Conservation (phyloP, 2,888 invertebrate species). For the Athrips mouffetella region DNA sequence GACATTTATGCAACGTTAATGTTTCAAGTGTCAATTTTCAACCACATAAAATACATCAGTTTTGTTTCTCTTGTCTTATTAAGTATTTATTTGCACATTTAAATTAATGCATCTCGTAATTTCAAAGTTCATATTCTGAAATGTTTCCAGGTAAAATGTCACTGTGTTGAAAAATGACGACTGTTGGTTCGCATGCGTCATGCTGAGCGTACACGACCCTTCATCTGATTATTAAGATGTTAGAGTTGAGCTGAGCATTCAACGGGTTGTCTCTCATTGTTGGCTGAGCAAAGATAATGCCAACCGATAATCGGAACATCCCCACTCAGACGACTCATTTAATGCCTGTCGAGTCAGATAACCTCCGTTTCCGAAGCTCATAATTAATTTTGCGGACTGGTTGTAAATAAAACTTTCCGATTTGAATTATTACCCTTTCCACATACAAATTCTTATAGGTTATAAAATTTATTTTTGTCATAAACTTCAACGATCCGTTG, state of each 20-base stretch:
- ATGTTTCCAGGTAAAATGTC: constrained; percentile 58
- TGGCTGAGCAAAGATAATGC: constrained; percentile 53
- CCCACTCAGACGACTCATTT: constrained; percentile 62
- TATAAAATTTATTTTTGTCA: not conserved
- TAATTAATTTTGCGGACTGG: constrained; percentile 18
- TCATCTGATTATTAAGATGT: constrained; percentile 71
- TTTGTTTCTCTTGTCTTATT: constrained; percentile 12
- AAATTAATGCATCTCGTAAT: constrained; percentile 46
- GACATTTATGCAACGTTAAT: not conserved
- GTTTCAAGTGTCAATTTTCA: not conserved
- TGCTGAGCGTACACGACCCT: constrained; percentile 69
- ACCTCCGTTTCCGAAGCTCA: constrained; percentile 9
- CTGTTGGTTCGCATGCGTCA: constrained; percentile 58
- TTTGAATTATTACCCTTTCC: not conserved
- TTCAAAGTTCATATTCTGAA: constrained; percentile 35
- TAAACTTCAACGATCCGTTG: not conserved
- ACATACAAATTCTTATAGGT: not conserved
- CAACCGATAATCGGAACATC: constrained; percentile 60
- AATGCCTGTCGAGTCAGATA: constrained; percentile 66
- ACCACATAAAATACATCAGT: not conserved
- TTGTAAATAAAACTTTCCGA: constrained; percentile 1
- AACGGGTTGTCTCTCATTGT: constrained; percentile 60
- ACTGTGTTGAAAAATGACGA: constrained; percentile 68
- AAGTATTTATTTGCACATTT: constrained; percentile 33
- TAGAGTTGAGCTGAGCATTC: constrained; percentile 44